Conservation (phyloP, 2,888 invertebrate genomes). For the Drosophila diplacantha region DNA sequence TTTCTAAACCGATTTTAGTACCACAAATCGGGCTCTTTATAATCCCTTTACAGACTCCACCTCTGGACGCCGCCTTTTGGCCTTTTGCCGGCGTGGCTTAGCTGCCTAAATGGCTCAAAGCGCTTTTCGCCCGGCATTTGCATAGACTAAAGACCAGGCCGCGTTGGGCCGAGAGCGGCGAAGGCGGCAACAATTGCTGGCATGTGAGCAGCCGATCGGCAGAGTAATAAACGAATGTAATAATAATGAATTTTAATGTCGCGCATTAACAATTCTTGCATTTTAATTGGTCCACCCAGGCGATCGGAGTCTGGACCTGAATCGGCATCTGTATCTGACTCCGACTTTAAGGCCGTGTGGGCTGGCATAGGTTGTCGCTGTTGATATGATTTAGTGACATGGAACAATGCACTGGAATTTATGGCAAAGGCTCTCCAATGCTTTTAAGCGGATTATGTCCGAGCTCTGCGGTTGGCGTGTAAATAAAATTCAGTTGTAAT, state of each 20-base stretch:
- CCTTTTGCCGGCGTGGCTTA: constrained; percentile 10
- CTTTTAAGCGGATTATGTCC: constrained; percentile 69
- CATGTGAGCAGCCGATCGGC: constrained; percentile 53
- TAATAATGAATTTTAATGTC: constrained; percentile 72
- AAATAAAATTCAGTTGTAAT: constrained; percentile 55
- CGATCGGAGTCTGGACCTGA: constrained; percentile 18
- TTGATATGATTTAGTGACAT: constrained; percentile 73
- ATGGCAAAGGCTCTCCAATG: constrained; percentile 60
- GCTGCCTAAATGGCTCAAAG: constrained; percentile 58
- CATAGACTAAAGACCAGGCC: constrained; percentile 38
- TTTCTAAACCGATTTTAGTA: not conserved
- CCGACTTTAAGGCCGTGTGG: constrained; percentile 48
- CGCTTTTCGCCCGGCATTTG: constrained; percentile 56
- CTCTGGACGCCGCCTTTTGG: constrained; percentile 22
- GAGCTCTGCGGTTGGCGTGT: constrained; percentile 36
- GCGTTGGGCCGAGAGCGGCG: constrained; percentile 4
- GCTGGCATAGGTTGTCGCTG: constrained; percentile 70
- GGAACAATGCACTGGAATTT: constrained; percentile 71
- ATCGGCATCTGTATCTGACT: constrained; percentile 18
- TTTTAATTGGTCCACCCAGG: constrained; percentile 66
- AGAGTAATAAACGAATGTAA: constrained; percentile 69
- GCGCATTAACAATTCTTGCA: constrained; percentile 74
- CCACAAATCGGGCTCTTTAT: accelerated
- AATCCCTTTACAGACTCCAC: not conserved
- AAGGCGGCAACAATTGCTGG: constrained; percentile 47